Base-by-base conservation (phyloP, 2,888 invertebrate genomes). In the Odontocerum albicorne region DNA sequence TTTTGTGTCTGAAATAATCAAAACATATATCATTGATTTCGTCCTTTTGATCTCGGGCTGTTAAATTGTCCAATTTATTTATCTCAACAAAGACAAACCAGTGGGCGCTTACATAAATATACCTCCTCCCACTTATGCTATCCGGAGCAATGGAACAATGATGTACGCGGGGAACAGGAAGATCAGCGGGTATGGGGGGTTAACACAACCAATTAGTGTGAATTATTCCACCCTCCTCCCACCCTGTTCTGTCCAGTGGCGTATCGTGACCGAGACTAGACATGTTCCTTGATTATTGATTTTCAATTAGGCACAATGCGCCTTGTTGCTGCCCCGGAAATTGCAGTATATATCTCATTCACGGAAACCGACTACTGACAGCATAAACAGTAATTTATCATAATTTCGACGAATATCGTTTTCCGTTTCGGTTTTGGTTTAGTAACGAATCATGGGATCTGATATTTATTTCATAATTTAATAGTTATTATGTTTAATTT, bases 261-360 rank as follows among this genome's bases (percentile, higher is more conserved):
- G 44, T 36, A 43, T 20, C 43, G 43, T 52, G 44, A 42, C 13
- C 38, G 27, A 38, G 32, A 36, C 35, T 45, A 46, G 54, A 54
- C 54, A 54, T 42, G 55, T 46, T 56, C 49, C 56, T 49, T 53
- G 59, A 59, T 59, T 59, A 59, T 59, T 59, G 59, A 59, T 59
- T 59, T 56, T 47, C 59, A 59, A 59, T 59, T 59, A 59, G 53
- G 15, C 7, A 21, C 15, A 20, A 32, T 17, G 21, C 40, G 17
- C 32, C n/a, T 15, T 36, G 32, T 44, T 2, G 10, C 10, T 27
- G 6, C 27, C n/a, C n/a, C n/a, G n/a, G n/a, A n/a, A n/a, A n/a
- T n/a, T n/a, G n/a, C n/a, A n/a, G n/a, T n/a, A n/a, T n/a, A n/a
- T n/a, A n/a, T n/a, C n/a, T n/a, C n/a, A n/a, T n/a, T n/a, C n/a